phyloP scores from a whole-genome alignment of 2,888 invertebrate genomes.

The Anoncus sp. region DNA sequence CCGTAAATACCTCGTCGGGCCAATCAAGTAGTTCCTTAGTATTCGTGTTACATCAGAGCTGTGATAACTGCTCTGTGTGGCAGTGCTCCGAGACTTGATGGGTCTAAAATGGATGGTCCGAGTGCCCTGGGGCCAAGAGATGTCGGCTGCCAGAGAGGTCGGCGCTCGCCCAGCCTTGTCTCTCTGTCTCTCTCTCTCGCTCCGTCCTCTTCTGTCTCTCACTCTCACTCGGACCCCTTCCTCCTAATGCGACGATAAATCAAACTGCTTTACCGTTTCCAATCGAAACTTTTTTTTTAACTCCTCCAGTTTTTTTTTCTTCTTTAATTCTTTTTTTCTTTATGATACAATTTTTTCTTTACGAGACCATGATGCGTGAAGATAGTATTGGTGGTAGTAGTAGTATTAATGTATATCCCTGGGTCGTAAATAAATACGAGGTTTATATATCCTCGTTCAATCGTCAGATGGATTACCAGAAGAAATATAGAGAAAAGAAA shows the following conservation, averaged over 20 bases:
- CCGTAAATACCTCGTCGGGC: slow-evolving; percentile 48
- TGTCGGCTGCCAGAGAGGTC: slow-evolving; percentile 60
- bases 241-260: slow-evolving; percentile 69
- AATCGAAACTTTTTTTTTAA: slow-evolving; percentile 58
- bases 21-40: slow-evolving; percentile 58
- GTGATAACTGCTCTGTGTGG: slow-evolving; percentile 65
- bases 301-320: slow-evolving; percentile 48
- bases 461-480: slow-evolving; percentile 33
- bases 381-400: slow-evolving; percentile 33
- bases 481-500: slow-evolving; percentile 27
- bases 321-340: slow-evolving; percentile 36
- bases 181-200: slow-evolving; percentile 51
- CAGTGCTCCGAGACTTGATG: slow-evolving; percentile 67
- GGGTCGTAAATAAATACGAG: slow-evolving; percentile 58
- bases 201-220: slow-evolving; percentile 44
- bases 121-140: slow-evolving; percentile 64
- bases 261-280: slow-evolving; percentile 68
- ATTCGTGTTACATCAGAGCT: slow-evolving; percentile 68
- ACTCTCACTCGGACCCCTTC: slow-evolving; percentile 58
- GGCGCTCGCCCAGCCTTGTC: slow-evolving; percentile 51
- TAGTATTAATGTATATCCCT: slow-evolving; percentile 36
- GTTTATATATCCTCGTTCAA: slow-evolving; percentile 62
- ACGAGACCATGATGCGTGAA: slow-evolving; percentile 49
- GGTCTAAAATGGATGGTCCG: slow-evolving; percentile 69
- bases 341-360: slow-evolving; percentile 54